A percentile compares a stretch with the other conserved stretches of the same genome.
Conservation (phyloP, 2,797 vertebrate genomes). For the Molossus molossus region DNA sequence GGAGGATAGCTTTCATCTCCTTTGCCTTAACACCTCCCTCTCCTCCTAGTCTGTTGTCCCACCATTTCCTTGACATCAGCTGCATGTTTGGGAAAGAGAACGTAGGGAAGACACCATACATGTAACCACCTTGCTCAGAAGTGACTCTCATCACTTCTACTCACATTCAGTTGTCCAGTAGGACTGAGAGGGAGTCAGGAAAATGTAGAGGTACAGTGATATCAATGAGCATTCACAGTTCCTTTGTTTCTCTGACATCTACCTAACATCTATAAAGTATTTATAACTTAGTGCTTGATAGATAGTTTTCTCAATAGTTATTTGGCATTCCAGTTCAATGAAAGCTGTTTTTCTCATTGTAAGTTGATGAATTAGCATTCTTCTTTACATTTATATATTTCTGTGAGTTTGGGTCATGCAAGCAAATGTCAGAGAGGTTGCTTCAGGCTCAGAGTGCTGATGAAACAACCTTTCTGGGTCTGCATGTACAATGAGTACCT, state of each 20-base stretch:
- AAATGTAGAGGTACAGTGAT: not conserved
- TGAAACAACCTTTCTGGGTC: not conserved
- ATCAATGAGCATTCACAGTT: not conserved
- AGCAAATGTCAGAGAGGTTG: not conserved
- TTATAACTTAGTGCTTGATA: not conserved
- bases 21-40: not conserved
- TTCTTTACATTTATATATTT: constrained; percentile 14
- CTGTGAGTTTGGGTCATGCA: not conserved
- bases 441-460: not conserved
- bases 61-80: not conserved
- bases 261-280: not conserved
- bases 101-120: not conserved
- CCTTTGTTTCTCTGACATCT: not conserved
- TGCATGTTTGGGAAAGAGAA: not conserved
- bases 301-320: not conserved
- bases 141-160: not conserved
- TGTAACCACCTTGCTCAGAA: not conserved
- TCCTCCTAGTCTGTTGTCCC: not conserved
- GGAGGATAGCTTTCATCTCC: not conserved
- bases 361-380: not conserved
- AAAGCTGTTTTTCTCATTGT: constrained; percentile 48
- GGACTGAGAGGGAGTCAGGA: not conserved
- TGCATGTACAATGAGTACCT: not conserved
- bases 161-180: not conserved
- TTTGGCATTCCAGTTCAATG: not conserved